These are phyloP conservation scores for Mythimna impura DNA, from an alignment of 2,888 invertebrate genomes.

Conservation along the genomic window DNA sequence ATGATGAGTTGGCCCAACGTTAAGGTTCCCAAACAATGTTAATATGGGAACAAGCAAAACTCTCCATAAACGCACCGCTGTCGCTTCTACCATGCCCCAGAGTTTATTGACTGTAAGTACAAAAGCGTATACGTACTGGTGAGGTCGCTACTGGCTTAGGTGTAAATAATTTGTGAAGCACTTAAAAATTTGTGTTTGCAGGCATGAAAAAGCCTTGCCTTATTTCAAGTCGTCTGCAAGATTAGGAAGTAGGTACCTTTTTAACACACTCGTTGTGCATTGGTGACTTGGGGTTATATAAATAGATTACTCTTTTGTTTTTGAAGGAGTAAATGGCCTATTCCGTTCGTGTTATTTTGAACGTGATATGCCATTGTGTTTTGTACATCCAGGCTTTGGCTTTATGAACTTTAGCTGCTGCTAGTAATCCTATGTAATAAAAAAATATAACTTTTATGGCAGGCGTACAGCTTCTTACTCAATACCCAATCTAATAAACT, in stretches of 20 bases:
- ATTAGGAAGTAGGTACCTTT: slow-evolving; percentile 49
- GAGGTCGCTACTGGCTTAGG: slow-evolving; percentile 67
- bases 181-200: slow-evolving; percentile 67
- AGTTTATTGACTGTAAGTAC: slow-evolving; percentile 39
- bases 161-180: slow-evolving; percentile 70
- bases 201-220: slow-evolving; percentile 58
- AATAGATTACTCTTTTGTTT: not conserved
- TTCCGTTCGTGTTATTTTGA: not conserved
- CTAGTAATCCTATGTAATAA: no score
- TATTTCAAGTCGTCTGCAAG: slow-evolving; percentile 55
- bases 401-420: not conserved
- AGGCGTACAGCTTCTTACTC: no score
- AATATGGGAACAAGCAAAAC: not conserved
- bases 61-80: slow-evolving; percentile 13
- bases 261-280: slow-evolving; percentile 12
- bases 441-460: no score
- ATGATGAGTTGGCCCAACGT: no score
- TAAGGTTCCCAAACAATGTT: no score
- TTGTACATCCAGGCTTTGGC: not conserved
- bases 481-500: no score
- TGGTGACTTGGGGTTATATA: not conserved
- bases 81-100: slow-evolving; percentile 11
- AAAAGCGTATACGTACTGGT: slow-evolving; percentile 53
- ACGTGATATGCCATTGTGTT: not conserved
- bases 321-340: no score